Conservation (phyloP, 2,113 vertebrate genomes). For the Camelus bactrianus region DNA sequence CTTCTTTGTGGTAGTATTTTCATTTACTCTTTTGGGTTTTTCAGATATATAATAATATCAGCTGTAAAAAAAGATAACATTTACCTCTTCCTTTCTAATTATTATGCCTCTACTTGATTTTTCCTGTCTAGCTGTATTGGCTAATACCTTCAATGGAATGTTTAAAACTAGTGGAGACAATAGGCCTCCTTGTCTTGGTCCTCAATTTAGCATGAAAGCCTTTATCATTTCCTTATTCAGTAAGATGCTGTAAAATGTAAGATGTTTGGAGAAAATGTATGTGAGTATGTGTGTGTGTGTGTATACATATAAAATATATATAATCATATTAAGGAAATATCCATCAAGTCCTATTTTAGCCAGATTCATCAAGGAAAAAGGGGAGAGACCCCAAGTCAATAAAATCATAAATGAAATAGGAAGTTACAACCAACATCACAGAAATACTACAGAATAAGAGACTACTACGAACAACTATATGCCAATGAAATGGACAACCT, state of each 20-base stretch:
- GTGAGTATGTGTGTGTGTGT: background rate
- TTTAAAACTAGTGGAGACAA: background rate
- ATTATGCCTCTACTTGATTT: conserved; percentile 24
- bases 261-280: background rate
- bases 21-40: background rate
- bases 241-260: background rate
- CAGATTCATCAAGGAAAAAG: background rate
- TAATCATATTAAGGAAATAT: background rate
- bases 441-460: background rate
- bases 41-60: background rate
- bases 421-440: background rate
- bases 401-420: background rate
- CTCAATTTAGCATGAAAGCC: background rate
- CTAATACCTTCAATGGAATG: background rate
- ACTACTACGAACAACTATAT: background rate
- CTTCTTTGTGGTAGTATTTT: conserved; percentile 30
- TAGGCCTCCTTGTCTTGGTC: background rate
- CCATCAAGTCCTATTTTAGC: background rate
- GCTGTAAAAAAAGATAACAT: background rate
- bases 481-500: background rate
- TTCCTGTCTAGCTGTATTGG: background rate
- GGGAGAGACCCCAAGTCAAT: background rate
- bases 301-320: background rate
- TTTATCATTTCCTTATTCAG: background rate
- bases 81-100: conserved; percentile 18